Evolutionary conservation across 2,113 vertebrate species (phyloP).

Genomic region (Lepus europaeus): DNA sequence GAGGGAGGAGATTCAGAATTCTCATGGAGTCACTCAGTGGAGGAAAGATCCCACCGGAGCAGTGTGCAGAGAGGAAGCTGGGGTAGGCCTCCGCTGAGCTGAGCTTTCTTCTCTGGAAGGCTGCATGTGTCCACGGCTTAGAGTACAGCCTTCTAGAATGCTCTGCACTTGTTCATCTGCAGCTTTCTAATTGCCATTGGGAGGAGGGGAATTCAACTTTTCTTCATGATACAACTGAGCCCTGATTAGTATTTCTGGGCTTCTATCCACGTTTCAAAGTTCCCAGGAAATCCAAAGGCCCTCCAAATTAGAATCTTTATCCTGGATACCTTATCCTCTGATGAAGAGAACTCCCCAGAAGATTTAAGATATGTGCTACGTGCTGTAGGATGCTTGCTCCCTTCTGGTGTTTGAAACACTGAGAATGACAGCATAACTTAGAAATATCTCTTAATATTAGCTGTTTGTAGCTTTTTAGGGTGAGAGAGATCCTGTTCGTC

Average conservation of each 20-base stretch:
- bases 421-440: background rate
- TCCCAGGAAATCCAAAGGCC: background rate
- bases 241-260: background rate
- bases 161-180: background rate
- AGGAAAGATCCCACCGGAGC: background rate
- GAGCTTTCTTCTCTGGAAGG: background rate
- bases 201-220: accelerated
- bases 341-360: background rate
- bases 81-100: background rate
- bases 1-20: background rate
- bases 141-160: background rate
- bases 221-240: background rate
- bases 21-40: background rate
- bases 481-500: constrained; percentile 10
- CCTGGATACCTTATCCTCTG: background rate
- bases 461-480: constrained; percentile 30
- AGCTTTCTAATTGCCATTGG: background rate
- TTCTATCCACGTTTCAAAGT: background rate
- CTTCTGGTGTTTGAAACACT: constrained; percentile 11
- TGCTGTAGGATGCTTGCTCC: background rate
- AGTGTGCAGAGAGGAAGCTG: background rate
- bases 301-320: background rate
- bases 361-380: background rate
- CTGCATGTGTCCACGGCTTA: background rate
- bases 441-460: background rate